Evolutionary conservation across 2,888 invertebrate genomes (phyloP).

Genomic region (Drosophila hawaiiensis): DNA sequence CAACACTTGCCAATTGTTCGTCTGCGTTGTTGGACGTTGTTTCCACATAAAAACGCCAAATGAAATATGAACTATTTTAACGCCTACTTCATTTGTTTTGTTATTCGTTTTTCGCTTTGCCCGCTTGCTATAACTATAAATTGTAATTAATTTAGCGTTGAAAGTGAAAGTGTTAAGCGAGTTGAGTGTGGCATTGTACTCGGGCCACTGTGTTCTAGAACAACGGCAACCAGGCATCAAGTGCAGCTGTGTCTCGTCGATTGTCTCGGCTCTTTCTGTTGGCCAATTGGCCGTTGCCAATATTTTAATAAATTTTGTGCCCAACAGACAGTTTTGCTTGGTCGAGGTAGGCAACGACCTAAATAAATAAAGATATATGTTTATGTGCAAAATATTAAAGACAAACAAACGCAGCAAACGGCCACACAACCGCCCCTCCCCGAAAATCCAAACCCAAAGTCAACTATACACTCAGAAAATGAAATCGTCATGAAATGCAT

Average conservation of each 20-base stretch:
- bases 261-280: neutral
- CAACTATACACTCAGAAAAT: neutral
- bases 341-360: conserved; percentile 64
- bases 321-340: conserved; percentile 49
- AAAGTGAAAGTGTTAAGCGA: conserved; percentile 74
- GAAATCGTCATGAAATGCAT: neutral
- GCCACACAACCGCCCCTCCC: conserved; percentile 15
- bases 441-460: neutral
- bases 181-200: conserved; percentile 32
- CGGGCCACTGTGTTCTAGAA: neutral
- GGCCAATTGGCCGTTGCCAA: conserved; percentile 45
- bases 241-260: conserved; percentile 68
- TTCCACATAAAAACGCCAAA: conserved; percentile 73
- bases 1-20: conserved; percentile 80
- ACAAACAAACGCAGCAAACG: conserved; percentile 68
- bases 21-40: conserved; percentile 62
- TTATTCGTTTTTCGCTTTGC: conserved; percentile 50
- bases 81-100: conserved; percentile 84
- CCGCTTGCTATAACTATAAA: conserved; percentile 65
- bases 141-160: conserved; percentile 81
- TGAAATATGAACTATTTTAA: conserved; percentile 85
- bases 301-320: conserved; percentile 71
- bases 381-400: conserved; percentile 84
- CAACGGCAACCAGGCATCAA: conserved; percentile 38
- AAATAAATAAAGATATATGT: conserved; percentile 85